Conservation (phyloP, 2,797 vertebrate genomes). For the Enteromius radiatus region DNA sequence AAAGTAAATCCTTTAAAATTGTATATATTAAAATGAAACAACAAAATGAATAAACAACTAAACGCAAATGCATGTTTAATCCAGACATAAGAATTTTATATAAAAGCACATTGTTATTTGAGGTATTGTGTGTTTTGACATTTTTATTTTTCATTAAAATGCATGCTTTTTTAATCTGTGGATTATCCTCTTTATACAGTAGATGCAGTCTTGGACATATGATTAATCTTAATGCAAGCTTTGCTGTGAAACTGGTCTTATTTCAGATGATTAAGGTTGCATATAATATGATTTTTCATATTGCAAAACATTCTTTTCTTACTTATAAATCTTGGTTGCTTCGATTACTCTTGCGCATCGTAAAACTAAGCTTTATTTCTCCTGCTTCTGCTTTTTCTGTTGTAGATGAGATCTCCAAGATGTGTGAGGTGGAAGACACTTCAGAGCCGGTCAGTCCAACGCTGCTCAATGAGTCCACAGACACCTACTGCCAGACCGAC, state of each 20-base stretch:
- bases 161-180: neutral
- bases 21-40: neutral
- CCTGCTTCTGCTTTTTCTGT: neutral
- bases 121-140: neutral
- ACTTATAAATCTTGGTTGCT: neutral
- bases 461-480: slow-evolving; percentile 72
- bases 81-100: neutral
- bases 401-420: slow-evolving; percentile 62
- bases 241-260: neutral
- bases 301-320: neutral
- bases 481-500: slow-evolving; percentile 81
- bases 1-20: too few species aligned
- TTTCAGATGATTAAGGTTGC: slow-evolving; percentile 1
- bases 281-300: neutral
- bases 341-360: neutral
- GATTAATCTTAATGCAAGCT: neutral
- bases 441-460: slow-evolving; percentile 59
- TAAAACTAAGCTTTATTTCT: slow-evolving; percentile 1
- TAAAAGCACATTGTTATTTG: neutral
- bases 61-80: neutral
- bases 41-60: neutral
- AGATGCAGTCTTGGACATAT: slow-evolving; percentile 2
- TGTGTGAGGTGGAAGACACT: slow-evolving; percentile 59
- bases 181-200: neutral
- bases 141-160: slow-evolving; percentile 6